A percentile compares a stretch with the other conserved stretches of the same genome.
Conservation (phyloP, 2,797 vertebrate genomes). For the Schizothorax lantsangensis region DNA sequence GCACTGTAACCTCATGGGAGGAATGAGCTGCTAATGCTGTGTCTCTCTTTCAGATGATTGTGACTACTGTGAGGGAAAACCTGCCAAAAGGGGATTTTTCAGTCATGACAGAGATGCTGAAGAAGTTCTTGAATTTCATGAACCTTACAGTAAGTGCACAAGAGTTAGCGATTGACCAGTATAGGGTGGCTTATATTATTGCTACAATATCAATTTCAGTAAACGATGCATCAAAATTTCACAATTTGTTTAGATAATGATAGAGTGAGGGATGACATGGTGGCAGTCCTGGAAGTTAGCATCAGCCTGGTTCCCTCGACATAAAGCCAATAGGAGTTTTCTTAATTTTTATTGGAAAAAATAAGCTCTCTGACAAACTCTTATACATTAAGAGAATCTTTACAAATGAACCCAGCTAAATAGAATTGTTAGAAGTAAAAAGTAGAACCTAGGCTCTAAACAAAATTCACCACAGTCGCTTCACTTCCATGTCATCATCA, state of each 20-base stretch:
- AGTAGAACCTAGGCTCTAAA: not conserved
- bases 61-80: conserved; percentile 96
- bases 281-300: not conserved
- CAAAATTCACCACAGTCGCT: not conserved
- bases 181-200: not conserved
- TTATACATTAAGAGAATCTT: not conserved
- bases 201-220: not conserved
- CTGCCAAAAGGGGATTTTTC: conserved; percentile 97
- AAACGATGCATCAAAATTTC: not conserved
- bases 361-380: not conserved
- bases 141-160: conserved; percentile 94
- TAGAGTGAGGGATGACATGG: too few species aligned
- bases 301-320: not conserved
- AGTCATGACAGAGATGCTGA: conserved; percentile 98
- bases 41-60: conserved; percentile 85
- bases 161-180: not conserved
- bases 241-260: not conserved
- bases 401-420: not conserved
- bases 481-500: not conserved
- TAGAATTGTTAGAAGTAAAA: not conserved
- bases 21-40: not conserved
- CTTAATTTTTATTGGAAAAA: not conserved
- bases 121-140: conserved; percentile 99
- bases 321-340: not conserved
- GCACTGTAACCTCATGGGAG: not conserved